phyloP scores from a whole-genome alignment of 1,140 invertebrate species.

The Rhagoletis zephyria region DNA sequence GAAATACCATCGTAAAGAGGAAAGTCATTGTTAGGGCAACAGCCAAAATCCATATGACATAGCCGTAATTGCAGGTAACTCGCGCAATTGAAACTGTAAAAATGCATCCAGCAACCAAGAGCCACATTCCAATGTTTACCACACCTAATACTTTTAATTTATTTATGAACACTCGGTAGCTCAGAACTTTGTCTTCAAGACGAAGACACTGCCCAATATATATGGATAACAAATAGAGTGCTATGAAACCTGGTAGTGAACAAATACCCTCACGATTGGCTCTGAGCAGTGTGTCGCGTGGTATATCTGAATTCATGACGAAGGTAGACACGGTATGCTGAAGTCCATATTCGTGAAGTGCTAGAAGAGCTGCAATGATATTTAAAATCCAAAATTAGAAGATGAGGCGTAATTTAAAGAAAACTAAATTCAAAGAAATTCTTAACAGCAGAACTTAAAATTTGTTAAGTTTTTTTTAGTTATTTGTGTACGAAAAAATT shows the following conservation, averaged over 20 bases:
- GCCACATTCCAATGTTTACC: constrained; percentile 74
- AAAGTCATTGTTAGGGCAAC: constrained; percentile 76
- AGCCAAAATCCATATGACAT: constrained; percentile 82
- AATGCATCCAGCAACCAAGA: constrained; percentile 74
- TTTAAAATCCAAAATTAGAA: background rate
- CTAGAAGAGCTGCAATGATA: constrained; percentile 73
- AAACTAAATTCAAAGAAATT: background rate
- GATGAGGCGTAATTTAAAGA: background rate
- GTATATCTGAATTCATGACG: constrained; percentile 78
- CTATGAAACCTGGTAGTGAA: constrained; percentile 87
- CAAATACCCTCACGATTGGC: constrained; percentile 93
- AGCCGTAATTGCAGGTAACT: constrained; percentile 84
- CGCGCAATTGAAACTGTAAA: constrained; percentile 77
- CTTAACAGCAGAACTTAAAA: too few relatives aligned
- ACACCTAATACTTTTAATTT: constrained; percentile 71
- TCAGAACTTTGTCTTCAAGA: constrained; percentile 67
- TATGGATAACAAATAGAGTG: constrained; percentile 85
- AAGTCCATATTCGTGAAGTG: constrained; percentile 82
- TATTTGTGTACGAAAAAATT: background rate
- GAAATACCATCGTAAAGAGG: constrained; percentile 73
- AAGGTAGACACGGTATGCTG: constrained; percentile 79
- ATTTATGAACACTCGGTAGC: constrained; percentile 64
- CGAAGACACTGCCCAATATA: constrained; percentile 79
- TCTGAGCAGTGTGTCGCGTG: constrained; percentile 78
- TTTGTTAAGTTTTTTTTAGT: too few relatives aligned